These are phyloP conservation scores for Xenopus petersii DNA, from an alignment of 2,797 vertebrate genomes.

Conservation along the genomic window DNA sequence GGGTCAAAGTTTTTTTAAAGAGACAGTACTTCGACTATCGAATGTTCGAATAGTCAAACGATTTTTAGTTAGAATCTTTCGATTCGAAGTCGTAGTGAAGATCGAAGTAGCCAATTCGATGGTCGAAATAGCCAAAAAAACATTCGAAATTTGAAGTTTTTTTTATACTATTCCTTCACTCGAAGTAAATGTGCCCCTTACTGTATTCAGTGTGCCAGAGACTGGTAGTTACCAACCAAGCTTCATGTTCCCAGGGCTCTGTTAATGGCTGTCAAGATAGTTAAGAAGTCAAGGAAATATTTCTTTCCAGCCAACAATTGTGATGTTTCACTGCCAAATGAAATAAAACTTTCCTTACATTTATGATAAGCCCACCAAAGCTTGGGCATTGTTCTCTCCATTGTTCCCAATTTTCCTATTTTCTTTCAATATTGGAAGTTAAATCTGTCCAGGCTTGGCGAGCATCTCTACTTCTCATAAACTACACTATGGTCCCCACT, in stretches of 20 bases:
- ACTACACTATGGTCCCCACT: slow-evolving; percentile 21
- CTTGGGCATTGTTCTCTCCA: slow-evolving; percentile 32
- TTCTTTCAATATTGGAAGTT: slow-evolving; percentile 16
- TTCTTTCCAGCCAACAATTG: slow-evolving; percentile 29
- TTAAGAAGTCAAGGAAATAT: slow-evolving; percentile 37
- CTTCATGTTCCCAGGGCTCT: slow-evolving; percentile 11
- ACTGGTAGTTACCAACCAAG: slow-evolving; percentile 12
- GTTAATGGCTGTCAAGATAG: slow-evolving; percentile 18
- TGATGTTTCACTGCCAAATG: slow-evolving; percentile 38
- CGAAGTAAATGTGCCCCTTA: no score
- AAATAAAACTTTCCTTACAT: slow-evolving; percentile 29
- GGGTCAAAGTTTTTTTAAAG: no score
- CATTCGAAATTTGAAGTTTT: no score
- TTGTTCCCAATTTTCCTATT: slow-evolving; percentile 43
- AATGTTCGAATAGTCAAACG: no score
- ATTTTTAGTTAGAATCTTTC: no score
- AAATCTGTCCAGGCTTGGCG: slow-evolving; percentile 29
- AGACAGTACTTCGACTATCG: no score
- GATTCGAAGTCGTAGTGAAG: no score
- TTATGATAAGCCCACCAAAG: slow-evolving; percentile 42
- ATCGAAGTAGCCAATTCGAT: no score
- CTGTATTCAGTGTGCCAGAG: neutral
- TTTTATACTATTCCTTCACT: no score
- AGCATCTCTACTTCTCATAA: slow-evolving; percentile 17
- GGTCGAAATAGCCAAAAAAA: no score